Evolutionary conservation across 2,797 vertebrate genomes (phyloP), one percentile per base, ranked within the genome.

Genomic region (Pantherophis vulpinus): DNA sequence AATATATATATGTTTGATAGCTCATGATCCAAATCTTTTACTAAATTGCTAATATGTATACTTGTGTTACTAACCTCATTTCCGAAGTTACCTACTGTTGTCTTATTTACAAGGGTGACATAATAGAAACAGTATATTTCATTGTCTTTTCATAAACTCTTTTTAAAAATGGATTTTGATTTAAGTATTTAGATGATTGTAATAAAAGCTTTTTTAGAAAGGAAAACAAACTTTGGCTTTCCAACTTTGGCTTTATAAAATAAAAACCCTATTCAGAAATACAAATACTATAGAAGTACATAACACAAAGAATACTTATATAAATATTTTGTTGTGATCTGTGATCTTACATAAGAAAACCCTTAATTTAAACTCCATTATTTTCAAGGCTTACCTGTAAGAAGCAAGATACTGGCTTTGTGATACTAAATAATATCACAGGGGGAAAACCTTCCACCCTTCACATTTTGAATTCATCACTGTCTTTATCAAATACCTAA

Each of bases 101-200:
- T 25, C 3, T 55, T 20, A n/a, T 91, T 59, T 79, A 74, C 51
- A 91, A 58, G n/a, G 32, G 6, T 18, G 9, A 47, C 4, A 47
- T 88, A 32, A 32, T 88, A 29, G 25, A 92, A 97, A 96, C 94
- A 96, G 94, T 95, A 93, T 94, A 58, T 51, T 12, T n/a, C 8
- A 42, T 58, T 96, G 91, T 95, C 95, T 95, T 96, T 92, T 37
- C 0, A 66, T 42, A 96, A 95, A 94, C 94, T 93, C 96, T 95
- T 95, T 96, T 97, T 74, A 4, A 60, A 96, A 95, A 93, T 95
- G 94, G 93, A 88, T 95, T 96, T 95, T 93, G 96, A 96, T 96
- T 94, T 95, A 87, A 70, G 7, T 1, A 93, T 79, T 90, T 94
- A 29, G 58, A 59, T 61, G 14, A 86, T 42, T 63, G 2, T 54